Base-by-base conservation (phyloP, 2,888 invertebrate species). In the Sinelater perroti region DNA sequence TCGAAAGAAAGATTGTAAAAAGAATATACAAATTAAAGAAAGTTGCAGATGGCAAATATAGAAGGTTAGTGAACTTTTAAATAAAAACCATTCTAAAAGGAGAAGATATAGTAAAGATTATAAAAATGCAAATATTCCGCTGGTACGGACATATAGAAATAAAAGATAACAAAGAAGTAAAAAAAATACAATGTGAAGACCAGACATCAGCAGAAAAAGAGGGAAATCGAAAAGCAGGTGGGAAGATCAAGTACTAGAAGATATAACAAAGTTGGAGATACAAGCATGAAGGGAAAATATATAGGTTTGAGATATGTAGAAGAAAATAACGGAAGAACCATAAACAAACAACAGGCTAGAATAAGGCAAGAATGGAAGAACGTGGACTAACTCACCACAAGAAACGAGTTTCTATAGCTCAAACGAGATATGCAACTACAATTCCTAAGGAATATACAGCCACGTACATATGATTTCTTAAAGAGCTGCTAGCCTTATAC, bases 351-450 rank as follows among this genome's bases (percentile, higher is more conserved):
- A 24, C 26, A 42, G 13, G 26, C 2, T 42, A 11, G 42, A 42
- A 8, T 42, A 42, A 11, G 8, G 3, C 1, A 21, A 42, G 40
- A 20, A 10, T 7, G 7, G 10, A 40, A 40, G 40, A 40, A 40
- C 40, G 40, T 40, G 40, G 40, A 40, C 7, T 40, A 21, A 40
- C 33, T 33, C 40, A 40, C 40, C 40, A 40, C 40, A 40, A 7
- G 6, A 42, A 42, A 42, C 11, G 42, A 42, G 24, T 42, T 42
- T 5, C 20, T n/a, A n/a, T 10, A 38, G 38, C 20, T 38, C 38
- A 38, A 10, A 11, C n/a, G n/a, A n/a, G 10, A 14, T 8, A 17
- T 13, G 20, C 20, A 24, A 14, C 36, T 36, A 13, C 17, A 18
- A 36, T 36, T 1, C 36, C 14, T 8, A 14, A 14, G 10, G 18